These are phyloP conservation scores for Agonum fuliginosum DNA, from an alignment of 2,888 invertebrate species.

Conservation along the genomic window DNA sequence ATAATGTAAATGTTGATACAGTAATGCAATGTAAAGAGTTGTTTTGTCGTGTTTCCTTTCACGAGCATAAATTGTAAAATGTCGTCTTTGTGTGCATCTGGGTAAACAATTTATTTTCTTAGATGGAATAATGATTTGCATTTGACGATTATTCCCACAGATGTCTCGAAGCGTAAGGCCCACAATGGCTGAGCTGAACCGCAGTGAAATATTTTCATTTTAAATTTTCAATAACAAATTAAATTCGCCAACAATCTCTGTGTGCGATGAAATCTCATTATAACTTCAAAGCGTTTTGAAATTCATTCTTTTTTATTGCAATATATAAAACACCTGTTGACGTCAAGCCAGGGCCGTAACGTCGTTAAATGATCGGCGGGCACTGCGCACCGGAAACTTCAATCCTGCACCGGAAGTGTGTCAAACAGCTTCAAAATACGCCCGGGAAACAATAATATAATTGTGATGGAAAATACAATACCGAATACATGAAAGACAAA, in stretches of 20 bases:
- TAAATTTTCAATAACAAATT: slow-evolving; percentile 35
- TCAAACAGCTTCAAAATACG: slow-evolving; percentile 13
- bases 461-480: slow-evolving; percentile 32
- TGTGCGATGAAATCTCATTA: slow-evolving; percentile 48
- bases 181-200: no score
- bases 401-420: slow-evolving; percentile 29
- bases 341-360: slow-evolving; percentile 31
- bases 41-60: no score
- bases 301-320: slow-evolving; percentile 49
- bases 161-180: background rate
- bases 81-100: no score
- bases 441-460: slow-evolving; percentile 37
- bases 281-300: slow-evolving; percentile 50
- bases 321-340: slow-evolving; percentile 60
- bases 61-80: no score
- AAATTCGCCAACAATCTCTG: slow-evolving; percentile 38
- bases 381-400: slow-evolving; percentile 23
- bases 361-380: background rate
- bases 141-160: background rate
- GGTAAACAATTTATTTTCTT: no score
- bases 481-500: slow-evolving; percentile 34
- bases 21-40: no score
- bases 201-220: slow-evolving; percentile 20
- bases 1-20: no score
- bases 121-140: background rate